Evolutionary conservation across 2,797 vertebrate species (phyloP).

Genomic region (Pseudopleuronectes americanus): DNA sequence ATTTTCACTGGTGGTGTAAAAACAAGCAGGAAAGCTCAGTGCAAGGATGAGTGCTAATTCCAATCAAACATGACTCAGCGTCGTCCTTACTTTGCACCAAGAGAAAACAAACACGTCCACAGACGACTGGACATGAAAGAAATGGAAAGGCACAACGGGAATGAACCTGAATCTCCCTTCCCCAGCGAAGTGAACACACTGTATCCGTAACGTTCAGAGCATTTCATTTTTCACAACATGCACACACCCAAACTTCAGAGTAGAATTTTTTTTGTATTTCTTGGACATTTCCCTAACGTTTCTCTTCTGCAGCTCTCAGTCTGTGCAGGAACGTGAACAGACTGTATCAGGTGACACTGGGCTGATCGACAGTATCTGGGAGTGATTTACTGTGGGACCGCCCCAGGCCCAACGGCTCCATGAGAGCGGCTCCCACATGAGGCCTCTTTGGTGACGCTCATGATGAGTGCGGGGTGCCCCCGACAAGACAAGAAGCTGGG

Average conservation of each 20-base stretch:
- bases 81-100: neutral
- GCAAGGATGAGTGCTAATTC: neutral
- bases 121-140: neutral
- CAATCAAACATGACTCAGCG: neutral
- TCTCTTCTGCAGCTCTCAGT: constrained; percentile 1
- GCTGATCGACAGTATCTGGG: constrained; percentile 25
- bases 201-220: neutral
- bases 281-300: neutral
- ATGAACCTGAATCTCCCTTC: neutral
- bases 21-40: neutral
- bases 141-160: neutral
- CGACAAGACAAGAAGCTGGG: constrained; percentile 45
- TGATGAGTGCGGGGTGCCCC: neutral
- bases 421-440: constrained; percentile 18
- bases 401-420: constrained; percentile 15
- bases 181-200: neutral
- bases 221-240: neutral
- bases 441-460: constrained; percentile 16
- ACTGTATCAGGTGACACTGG: neutral
- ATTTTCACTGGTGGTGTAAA: constrained; percentile 5
- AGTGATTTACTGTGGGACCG: constrained; percentile 23
- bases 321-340: neutral
- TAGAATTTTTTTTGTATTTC: neutral
- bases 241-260: neutral
- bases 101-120: constrained; percentile 8